Conservation (phyloP, 2,888 invertebrate species). For the Sepiola atlantica region DNA sequence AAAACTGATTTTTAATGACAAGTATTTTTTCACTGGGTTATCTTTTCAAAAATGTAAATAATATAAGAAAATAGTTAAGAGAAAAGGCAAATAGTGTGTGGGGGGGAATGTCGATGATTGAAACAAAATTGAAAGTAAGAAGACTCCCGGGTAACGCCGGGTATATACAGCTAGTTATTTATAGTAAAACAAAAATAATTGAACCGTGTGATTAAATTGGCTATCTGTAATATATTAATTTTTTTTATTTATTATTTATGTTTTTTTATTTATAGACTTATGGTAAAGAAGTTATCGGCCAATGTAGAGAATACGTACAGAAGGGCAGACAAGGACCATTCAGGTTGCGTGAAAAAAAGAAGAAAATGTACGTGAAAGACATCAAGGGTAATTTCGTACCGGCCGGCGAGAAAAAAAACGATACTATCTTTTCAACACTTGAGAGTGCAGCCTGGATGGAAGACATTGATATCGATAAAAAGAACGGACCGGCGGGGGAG, state of each 20-base stretch:
- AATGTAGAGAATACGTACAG: conserved; percentile 63
- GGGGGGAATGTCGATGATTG: too few relatives aligned
- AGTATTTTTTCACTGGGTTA: too few relatives aligned
- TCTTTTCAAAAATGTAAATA: too few relatives aligned
- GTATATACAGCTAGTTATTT: too few relatives aligned
- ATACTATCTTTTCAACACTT: conserved; percentile 63
- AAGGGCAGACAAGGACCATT: conserved; percentile 59
- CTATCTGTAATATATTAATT: too few relatives aligned
- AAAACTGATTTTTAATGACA: too few relatives aligned
- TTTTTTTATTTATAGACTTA: conserved; percentile 68
- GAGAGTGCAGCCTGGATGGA: conserved; percentile 84
- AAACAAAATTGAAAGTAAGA: too few relatives aligned
- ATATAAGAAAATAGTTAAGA: too few relatives aligned
- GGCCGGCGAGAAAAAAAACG: conserved; percentile 1
- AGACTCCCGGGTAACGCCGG: too few relatives aligned
- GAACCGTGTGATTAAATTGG: too few relatives aligned
- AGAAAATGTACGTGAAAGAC: conserved; percentile 51
- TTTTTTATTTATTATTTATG: conserved; percentile 49
- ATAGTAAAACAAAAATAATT: too few relatives aligned
- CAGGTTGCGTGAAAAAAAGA: conserved; percentile 53
- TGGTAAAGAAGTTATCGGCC: conserved; percentile 67
- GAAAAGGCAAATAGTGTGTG: too few relatives aligned
- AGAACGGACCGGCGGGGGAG: conserved; percentile 54
- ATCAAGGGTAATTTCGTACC: conserved; percentile 43
- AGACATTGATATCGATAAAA: conserved; percentile 78